These are phyloP conservation scores for Plestiodon gilberti DNA, from an alignment of 2,113 vertebrate species.

Conservation along the genomic window DNA sequence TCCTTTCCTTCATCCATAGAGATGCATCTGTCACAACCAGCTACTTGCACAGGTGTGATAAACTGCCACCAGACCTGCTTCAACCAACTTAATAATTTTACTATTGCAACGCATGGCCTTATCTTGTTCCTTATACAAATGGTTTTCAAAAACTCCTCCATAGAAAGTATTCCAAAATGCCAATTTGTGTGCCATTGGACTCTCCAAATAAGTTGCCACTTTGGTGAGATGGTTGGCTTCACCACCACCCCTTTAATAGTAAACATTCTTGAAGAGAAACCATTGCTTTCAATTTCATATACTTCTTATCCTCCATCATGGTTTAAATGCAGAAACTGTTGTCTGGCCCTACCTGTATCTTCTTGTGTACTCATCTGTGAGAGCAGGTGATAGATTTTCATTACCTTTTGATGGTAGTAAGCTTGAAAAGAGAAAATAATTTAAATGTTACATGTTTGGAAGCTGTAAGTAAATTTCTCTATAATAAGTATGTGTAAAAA, in stretches of 20 bases:
- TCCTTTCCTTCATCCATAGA: background rate
- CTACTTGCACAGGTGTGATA: conserved; percentile 17
- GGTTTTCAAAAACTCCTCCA: conserved; percentile 14
- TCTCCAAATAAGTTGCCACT: conserved; percentile 31
- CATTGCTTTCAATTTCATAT: conserved; percentile 38
- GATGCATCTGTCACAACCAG: background rate
- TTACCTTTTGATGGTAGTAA: conserved; percentile 71
- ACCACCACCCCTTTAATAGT: background rate
- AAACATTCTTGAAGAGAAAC: conserved; percentile 12
- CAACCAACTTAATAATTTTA: conserved; percentile 12
- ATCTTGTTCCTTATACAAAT: conserved; percentile 37
- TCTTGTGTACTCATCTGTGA: conserved; percentile 60
- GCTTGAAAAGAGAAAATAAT: conserved; percentile 73
- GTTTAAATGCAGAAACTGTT: conserved; percentile 44
- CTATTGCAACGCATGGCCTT: conserved; percentile 29
- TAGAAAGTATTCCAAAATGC: conserved; percentile 24
- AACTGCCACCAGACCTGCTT: background rate
- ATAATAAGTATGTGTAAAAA: conserved; percentile 69
- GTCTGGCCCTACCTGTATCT: conserved; percentile 38
- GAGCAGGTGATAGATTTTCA: conserved; percentile 65
- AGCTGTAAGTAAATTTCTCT: conserved; percentile 79
- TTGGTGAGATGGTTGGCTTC: background rate
- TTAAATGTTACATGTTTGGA: conserved; percentile 73
- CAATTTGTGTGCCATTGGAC: conserved; percentile 22
- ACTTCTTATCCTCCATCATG: conserved; percentile 49